phyloP scores from a whole-genome alignment of 2,797 vertebrate species.

The Adrianichthys oophorus region DNA sequence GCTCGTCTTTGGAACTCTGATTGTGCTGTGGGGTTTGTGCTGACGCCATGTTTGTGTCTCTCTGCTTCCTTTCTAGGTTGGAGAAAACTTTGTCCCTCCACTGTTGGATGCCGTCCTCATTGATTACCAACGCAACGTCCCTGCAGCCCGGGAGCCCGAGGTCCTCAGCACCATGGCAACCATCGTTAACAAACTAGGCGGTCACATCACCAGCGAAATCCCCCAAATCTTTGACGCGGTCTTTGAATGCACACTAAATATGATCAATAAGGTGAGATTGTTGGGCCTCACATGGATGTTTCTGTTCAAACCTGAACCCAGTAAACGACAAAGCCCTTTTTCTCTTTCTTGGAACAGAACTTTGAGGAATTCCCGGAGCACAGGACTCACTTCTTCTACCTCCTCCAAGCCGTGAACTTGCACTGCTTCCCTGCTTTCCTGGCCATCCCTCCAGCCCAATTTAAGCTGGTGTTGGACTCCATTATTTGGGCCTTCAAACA shows the following conservation, averaged over 20 bases:
- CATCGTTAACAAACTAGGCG: slow-evolving; percentile 96
- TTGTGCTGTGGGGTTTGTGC: not conserved
- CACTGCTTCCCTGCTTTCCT: slow-evolving; percentile 98
- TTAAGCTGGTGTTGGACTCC: slow-evolving; percentile 98
- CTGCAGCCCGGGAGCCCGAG: slow-evolving; percentile 94
- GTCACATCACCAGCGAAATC: slow-evolving; percentile 95
- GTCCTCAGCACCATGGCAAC: slow-evolving; percentile 99
- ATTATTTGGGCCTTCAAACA: slow-evolving; percentile 99
- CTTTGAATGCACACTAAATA: slow-evolving; percentile 98
- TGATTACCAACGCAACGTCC: slow-evolving; percentile 98
- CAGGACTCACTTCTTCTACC: slow-evolving; percentile 97
- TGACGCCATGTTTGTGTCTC: not conserved
- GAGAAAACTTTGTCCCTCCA: slow-evolving; percentile 95
- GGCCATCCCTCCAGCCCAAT: slow-evolving; percentile 96
- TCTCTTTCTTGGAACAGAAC: slow-evolving; percentile 75
- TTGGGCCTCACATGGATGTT: not conserved
- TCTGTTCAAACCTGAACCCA: not conserved
- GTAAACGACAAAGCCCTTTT: too few species aligned
- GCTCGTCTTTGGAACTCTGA: not conserved
- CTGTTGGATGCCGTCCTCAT: slow-evolving; percentile 96
- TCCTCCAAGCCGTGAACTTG: slow-evolving; percentile 97
- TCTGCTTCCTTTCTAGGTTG: slow-evolving; percentile 77
- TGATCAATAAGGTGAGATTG: slow-evolving; percentile 94
- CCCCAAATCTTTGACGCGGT: slow-evolving; percentile 99
- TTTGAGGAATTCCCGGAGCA: slow-evolving; percentile 99